These are phyloP conservation scores for Furcula furcula DNA, from an alignment of 2,888 invertebrate genomes.

Conservation along the genomic window DNA sequence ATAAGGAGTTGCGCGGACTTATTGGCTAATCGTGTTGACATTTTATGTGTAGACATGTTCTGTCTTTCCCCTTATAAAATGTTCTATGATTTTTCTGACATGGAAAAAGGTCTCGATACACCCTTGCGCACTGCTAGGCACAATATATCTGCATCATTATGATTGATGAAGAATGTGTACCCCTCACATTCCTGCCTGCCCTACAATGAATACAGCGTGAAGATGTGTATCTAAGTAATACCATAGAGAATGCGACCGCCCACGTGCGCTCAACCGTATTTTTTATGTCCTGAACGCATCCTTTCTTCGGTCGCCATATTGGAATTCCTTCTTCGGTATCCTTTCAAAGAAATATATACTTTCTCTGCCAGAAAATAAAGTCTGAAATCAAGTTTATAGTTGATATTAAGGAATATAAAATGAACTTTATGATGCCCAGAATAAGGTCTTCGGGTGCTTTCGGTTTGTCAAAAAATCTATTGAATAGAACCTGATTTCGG, in stretches of 20 bases:
- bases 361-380: conserved; percentile 35
- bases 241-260: conserved; percentile 57
- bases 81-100: too few relatives aligned
- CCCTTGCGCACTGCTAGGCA: too few relatives aligned
- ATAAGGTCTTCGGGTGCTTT: conserved; percentile 49
- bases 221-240: conserved; percentile 46
- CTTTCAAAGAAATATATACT: conserved; percentile 46
- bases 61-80: too few relatives aligned
- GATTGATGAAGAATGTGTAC: background rate
- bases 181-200: conserved; percentile 25
- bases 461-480: conserved; percentile 42
- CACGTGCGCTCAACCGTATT: conserved; percentile 65
- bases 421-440: conserved; percentile 45
- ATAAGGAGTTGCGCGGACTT: conserved; percentile 16
- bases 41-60: too few relatives aligned
- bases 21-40: conserved; percentile 1
- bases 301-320: conserved; percentile 64
- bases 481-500: conserved; percentile 68
- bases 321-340: conserved; percentile 53
- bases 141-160: conserved; percentile 3
- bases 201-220: conserved; percentile 34
- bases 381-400: conserved; percentile 24
- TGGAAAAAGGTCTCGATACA: too few relatives aligned
- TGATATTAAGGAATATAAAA: conserved; percentile 32
- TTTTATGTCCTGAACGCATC: conserved; percentile 66